Conservation (phyloP, 2,888 invertebrate species). For the Nomada lathburiana region DNA sequence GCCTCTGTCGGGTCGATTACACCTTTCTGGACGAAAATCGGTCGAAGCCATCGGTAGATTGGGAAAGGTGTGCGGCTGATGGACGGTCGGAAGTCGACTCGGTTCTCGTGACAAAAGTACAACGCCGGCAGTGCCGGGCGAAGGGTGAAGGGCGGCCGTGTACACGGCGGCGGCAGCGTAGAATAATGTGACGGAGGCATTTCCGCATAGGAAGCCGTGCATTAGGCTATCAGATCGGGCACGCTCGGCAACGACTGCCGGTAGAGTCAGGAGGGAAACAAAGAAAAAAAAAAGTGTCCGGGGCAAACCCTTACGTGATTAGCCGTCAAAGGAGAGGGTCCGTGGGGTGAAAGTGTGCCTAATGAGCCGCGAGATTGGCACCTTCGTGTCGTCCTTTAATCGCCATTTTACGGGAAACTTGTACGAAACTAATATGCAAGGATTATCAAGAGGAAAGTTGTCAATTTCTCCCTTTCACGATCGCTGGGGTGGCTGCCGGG, state of each 20-base stretch:
- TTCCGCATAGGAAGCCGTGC: constrained; percentile 84
- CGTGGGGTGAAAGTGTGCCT: constrained; percentile 60
- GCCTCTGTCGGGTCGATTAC: constrained; percentile 6
- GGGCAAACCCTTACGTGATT: constrained; percentile 77
- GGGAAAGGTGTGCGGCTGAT: constrained; percentile 37
- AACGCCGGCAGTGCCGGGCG: constrained; percentile 67
- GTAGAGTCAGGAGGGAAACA: constrained; percentile 64
- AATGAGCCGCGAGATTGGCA: constrained; percentile 65
- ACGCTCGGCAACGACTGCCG: constrained; percentile 77
- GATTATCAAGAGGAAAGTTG: constrained; percentile 66
- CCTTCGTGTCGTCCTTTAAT: constrained; percentile 66
- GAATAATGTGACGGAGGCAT: constrained; percentile 82
- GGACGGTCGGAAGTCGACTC: constrained; percentile 42
- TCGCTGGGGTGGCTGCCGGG: constrained; percentile 42
- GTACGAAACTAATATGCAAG: constrained; percentile 67
- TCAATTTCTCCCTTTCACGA: constrained; percentile 60
- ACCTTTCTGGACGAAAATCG: neutral
- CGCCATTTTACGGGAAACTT: constrained; percentile 66
- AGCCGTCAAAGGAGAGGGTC: constrained; percentile 68
- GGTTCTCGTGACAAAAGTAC: constrained; percentile 81
- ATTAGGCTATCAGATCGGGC: constrained; percentile 84
- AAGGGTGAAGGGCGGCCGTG: constrained; percentile 62
- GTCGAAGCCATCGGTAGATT: constrained; percentile 36
- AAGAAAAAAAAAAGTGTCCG: constrained; percentile 65
- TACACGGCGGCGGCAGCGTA: constrained; percentile 74